Conservation (phyloP, 92 coral and sea anemone species). For the Umimayanthus chanpuru region DNA sequence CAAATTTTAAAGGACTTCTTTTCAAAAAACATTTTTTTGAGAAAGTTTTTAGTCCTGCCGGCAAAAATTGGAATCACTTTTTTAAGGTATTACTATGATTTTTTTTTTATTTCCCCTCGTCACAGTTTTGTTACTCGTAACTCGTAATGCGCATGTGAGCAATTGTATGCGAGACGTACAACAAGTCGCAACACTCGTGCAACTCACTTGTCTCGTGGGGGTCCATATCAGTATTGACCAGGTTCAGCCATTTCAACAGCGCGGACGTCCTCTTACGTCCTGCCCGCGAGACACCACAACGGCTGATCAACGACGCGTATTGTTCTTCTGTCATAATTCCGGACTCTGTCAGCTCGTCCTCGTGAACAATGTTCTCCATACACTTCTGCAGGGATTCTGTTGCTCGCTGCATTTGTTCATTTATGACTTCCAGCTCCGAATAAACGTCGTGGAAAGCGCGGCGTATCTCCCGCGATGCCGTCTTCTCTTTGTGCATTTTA, state of each 20-base stretch:
- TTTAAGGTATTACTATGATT: no score
- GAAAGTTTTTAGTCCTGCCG: no score
- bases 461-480: conserved; percentile 68
- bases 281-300: conserved; percentile 5
- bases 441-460: conserved; percentile 69
- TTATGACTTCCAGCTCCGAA: conserved; percentile 64
- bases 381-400: conserved; percentile 81
- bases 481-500: conserved; percentile 57
- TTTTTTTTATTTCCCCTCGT: no score
- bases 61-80: no score
- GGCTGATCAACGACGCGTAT: conserved; percentile 51
- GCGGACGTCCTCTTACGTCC: conserved; percentile 43
- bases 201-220: conserved; percentile 18
- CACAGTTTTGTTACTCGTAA: no score
- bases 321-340: conserved; percentile 70
- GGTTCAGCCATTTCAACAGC: conserved; percentile 78
- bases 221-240: conserved; percentile 39
- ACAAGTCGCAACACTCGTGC: not conserved
- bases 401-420: conserved; percentile 67
- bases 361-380: conserved; percentile 79
- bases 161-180: no score
- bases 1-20: no score
- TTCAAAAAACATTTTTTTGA: not conserved
- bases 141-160: no score
- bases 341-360: conserved; percentile 51